Conservation (phyloP, 1,140 invertebrate species). For the Lucilia cuprina region DNA sequence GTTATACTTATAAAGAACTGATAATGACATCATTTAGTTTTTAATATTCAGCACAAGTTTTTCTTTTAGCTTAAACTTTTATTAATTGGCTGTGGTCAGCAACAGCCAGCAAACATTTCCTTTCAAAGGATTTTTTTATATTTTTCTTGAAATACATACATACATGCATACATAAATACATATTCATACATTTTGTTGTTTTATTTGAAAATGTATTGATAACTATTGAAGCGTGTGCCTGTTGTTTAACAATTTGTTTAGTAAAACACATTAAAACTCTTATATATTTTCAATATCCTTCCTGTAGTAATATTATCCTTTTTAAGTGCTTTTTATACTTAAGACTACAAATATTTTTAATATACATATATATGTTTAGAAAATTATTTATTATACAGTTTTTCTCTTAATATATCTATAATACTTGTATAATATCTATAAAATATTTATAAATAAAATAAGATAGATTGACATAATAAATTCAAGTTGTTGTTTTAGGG, state of each 20-base stretch:
- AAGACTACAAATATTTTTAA: neutral
- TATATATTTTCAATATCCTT: neutral
- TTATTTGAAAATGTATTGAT: no score
- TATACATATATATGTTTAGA: no score
- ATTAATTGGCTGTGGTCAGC: neutral
- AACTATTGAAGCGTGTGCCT: neutral
- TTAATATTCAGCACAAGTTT: no score
- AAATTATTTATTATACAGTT: no score
- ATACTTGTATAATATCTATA: no score
- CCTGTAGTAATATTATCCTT: slow-evolving; percentile 2
- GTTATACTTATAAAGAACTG: neutral
- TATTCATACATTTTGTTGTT: no score
- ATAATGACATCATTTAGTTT: neutral
- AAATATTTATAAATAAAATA: neutral
- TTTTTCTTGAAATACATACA: no score
- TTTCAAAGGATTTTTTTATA: neutral
- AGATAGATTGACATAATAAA: neutral
- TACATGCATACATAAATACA: no score
- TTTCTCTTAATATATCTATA: no score
- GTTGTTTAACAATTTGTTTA: neutral
- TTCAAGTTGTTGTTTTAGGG: neutral
- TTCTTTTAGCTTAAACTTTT: neutral
- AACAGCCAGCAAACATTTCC: neutral
- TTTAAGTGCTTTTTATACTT: neutral
- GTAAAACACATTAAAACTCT: neutral